Evolutionary conservation across 2,113 vertebrate genomes (phyloP).

Genomic region (Rhinogobius similis): DNA sequence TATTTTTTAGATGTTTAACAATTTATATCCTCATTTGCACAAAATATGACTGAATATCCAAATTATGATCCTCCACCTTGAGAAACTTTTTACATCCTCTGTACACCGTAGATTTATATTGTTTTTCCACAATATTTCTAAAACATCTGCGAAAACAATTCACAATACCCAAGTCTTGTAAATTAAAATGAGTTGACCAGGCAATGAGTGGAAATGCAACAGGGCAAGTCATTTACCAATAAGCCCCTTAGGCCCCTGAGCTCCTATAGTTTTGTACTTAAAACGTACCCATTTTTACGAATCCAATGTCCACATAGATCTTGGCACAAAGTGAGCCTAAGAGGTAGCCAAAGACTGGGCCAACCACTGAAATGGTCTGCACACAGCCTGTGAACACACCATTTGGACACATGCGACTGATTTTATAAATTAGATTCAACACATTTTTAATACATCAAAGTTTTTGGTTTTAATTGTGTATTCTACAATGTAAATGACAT

Average conservation of each 20-base stretch:
- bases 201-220: too few relatives aligned
- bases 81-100: too few relatives aligned
- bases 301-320: slow-evolving; percentile 81
- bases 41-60: neutral
- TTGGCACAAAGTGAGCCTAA: slow-evolving; percentile 78
- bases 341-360: slow-evolving; percentile 77
- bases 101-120: neutral
- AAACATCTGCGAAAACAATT: too few relatives aligned
- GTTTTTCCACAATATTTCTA: neutral
- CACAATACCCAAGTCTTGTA: too few relatives aligned
- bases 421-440: too few relatives aligned
- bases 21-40: neutral
- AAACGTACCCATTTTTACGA: slow-evolving; percentile 76
- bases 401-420: neutral
- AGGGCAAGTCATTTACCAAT: too few relatives aligned
- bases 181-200: too few relatives aligned
- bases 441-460: too few relatives aligned
- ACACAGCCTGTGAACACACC: slow-evolving; percentile 68
- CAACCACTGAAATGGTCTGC: slow-evolving; percentile 77
- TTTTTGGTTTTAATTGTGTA: too few relatives aligned
- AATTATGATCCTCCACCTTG: neutral
- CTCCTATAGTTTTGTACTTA: neutral
- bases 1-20: too few relatives aligned
- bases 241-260: neutral
- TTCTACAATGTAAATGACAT: neutral